Conservation (phyloP, 2,113 vertebrate genomes). For the Stercorarius parasiticus region DNA sequence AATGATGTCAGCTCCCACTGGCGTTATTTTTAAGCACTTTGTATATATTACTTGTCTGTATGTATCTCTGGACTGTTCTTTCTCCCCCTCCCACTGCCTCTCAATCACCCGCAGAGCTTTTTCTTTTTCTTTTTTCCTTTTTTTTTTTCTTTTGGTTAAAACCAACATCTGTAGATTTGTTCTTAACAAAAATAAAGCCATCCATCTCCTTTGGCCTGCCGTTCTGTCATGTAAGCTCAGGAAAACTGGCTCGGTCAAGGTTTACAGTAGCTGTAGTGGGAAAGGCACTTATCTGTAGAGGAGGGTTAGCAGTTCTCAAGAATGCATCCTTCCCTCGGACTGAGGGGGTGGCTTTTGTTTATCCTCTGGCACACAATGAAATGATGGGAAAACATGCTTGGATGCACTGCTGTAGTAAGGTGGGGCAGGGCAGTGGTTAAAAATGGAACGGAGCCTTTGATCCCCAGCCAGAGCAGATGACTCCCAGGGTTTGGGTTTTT, state of each 20-base stretch:
- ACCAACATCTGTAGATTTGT: slow-evolving; percentile 58
- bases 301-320: slow-evolving; percentile 52
- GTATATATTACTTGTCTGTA: slow-evolving; percentile 24
- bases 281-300: slow-evolving; percentile 71
- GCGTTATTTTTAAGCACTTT: slow-evolving; percentile 26
- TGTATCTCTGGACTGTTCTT: background rate
- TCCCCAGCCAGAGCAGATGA: slow-evolving; percentile 72
- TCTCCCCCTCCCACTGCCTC: background rate
- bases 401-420: slow-evolving; percentile 68
- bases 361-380: slow-evolving; percentile 81
- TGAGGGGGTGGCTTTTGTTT: slow-evolving; percentile 78
- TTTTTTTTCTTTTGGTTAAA: background rate
- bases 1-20: slow-evolving; percentile 29
- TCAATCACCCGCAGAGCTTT: background rate
- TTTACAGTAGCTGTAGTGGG: slow-evolving; percentile 70
- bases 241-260: slow-evolving; percentile 54
- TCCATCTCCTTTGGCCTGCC: slow-evolving; percentile 64
- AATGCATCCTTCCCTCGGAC: slow-evolving; percentile 73
- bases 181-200: slow-evolving; percentile 70
- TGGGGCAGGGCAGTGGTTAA: slow-evolving; percentile 72
- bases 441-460: slow-evolving; percentile 80
- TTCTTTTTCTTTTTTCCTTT: background rate
- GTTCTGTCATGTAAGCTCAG: slow-evolving; percentile 56
- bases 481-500: slow-evolving; percentile 50
- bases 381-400: slow-evolving; percentile 77